Evolutionary conservation across 2,888 invertebrate genomes (phyloP).

Genomic region (Mactromeris polynyma): DNA sequence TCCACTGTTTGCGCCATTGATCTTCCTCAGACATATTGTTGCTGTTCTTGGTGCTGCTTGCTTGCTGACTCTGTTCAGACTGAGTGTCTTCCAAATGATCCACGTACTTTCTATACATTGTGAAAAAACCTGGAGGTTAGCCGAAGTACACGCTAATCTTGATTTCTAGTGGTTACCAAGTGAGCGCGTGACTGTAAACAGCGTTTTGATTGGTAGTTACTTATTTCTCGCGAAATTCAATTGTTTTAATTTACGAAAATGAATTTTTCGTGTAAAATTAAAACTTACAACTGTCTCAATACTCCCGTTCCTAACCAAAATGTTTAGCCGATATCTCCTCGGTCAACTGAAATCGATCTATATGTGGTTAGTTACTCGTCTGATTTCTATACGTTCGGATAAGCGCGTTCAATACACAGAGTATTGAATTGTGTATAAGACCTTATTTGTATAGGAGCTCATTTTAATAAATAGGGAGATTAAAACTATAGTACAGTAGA

Average conservation of each 20-base stretch:
- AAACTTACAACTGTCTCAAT: neutral
- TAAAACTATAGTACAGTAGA: too few species aligned
- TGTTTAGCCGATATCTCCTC: neutral
- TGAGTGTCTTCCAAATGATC: conserved; percentile 53
- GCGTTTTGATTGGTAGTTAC: conserved; percentile 29
- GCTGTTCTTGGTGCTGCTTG: neutral
- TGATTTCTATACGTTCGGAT: neutral
- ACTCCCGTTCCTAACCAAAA: neutral
- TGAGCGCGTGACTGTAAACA: conserved; percentile 47
- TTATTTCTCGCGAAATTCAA: conserved; percentile 14
- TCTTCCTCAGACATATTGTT: conserved; percentile 50
- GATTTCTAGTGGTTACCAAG: conserved; percentile 68
- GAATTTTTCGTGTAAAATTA: neutral
- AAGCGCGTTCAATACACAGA: conserved; percentile 1
- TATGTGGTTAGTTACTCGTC: neutral
- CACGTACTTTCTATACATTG: conserved; percentile 70
- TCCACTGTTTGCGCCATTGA: conserved; percentile 63
- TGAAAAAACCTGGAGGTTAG: conserved; percentile 60
- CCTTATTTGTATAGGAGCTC: neutral
- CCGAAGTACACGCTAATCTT: conserved; percentile 54
- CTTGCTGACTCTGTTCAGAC: conserved; percentile 52
- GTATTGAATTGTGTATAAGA: conserved; percentile 5
- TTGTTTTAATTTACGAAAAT: neutral
- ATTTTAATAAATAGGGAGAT: neutral
- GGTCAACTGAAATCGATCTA: neutral